These are phyloP conservation scores for Zapornia atra DNA, from an alignment of 2,113 vertebrate genomes.

Conservation along the genomic window DNA sequence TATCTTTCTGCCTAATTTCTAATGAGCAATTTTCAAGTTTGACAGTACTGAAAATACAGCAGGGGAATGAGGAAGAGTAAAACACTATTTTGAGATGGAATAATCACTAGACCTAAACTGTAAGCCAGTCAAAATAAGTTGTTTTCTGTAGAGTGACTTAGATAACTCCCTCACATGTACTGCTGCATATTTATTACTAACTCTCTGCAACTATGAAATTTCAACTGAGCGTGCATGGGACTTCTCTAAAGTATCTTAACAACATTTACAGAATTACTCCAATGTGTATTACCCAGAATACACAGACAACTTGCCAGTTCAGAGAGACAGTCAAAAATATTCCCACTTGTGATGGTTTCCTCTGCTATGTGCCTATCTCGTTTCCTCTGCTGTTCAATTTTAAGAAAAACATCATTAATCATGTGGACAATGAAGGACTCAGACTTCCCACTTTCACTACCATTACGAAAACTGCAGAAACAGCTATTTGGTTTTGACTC, in stretches of 20 bases:
- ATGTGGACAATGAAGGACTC: background rate
- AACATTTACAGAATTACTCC: background rate
- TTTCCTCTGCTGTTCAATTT: background rate
- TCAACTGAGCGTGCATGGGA: background rate
- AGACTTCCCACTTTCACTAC: background rate
- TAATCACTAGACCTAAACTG: background rate
- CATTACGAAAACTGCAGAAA: background rate
- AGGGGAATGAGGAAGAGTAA: background rate
- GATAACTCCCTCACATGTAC: background rate
- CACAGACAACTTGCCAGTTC: background rate
- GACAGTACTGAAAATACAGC: background rate
- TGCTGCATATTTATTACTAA: background rate
- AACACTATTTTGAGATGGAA: background rate
- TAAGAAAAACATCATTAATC: background rate
- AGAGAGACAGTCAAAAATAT: background rate
- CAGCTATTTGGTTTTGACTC: background rate
- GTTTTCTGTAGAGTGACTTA: background rate
- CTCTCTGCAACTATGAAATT: background rate
- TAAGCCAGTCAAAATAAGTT: background rate
- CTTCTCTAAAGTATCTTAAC: background rate
- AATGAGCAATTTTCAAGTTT: conserved; percentile 19
- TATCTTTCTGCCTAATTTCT: conserved; percentile 1
- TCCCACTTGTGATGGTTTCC: background rate
- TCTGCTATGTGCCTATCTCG: background rate
- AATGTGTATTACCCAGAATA: background rate